Evolutionary conservation across 2,888 invertebrate genomes (phyloP), one percentile per base, ranked within the genome.

Genomic region (Caenorhabditis becei): DNA sequence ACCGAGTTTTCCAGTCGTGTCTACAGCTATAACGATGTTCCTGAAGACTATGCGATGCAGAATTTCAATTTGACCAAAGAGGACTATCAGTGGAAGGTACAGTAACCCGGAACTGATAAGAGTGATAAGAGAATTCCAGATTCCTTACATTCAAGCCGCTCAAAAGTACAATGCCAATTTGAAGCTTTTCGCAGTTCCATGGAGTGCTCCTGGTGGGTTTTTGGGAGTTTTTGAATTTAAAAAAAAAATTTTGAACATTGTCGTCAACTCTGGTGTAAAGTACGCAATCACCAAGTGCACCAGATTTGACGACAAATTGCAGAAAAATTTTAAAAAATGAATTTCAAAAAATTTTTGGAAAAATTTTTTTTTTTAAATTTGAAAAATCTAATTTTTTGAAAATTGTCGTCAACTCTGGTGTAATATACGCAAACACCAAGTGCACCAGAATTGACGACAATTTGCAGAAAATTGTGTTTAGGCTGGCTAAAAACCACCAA

Each of bases 151-250:
- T 32, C 63, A 79, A 74, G 23, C 3, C 3, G 79, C 79, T 24
- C 66, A 56, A 16, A 72, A 62, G 7, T 79, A 74, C 41, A 74
- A 79, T 44, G 56, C 61, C 26, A 20, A 69, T 16, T 58, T 79
- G 44, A 79, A 79, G 49, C 49, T 79, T n/a, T 62, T 79, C 23
- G 79, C 54, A 16, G 79, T 67, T 28, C 79, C 79, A 14, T 79
- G 79, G 79, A 74, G 72, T 44, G 72, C 79, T 0, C 79, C 72
- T 23, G 71, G 70, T 70, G 20, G 2, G n/a, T n/a, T n/a, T n/a
- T n/a, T n/a, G n/a, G n/a, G n/a, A n/a, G n/a, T n/a, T 41, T 44
- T 47, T 28, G 18, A n/a, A n/a, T n/a, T n/a, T n/a, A n/a, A n/a
- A n/a, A n/a, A n/a, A n/a, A n/a, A 41, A 14, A 41, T 41, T 41